Evolutionary conservation across 2,113 vertebrate species (phyloP).

Genomic region (Ivindomyrus marchei): DNA sequence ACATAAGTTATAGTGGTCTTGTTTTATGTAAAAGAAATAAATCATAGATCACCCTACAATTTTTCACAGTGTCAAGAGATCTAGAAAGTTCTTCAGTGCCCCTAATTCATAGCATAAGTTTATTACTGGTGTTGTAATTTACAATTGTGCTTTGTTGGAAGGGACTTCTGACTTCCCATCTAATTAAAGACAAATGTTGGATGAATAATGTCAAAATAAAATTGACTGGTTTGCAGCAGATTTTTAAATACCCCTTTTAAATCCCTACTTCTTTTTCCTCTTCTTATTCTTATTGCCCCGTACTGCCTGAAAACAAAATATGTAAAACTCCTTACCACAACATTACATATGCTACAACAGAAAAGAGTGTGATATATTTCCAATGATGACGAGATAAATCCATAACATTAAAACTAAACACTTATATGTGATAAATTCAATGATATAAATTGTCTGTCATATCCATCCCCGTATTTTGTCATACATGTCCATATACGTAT

Average conservation of each 20-base stretch:
- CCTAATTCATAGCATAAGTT: not conserved
- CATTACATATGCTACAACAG: not conserved
- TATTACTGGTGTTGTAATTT: not conserved
- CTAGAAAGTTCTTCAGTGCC: not conserved
- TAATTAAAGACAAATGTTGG: conserved; percentile 48
- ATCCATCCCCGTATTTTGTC: not conserved
- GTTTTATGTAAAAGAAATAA: not conserved
- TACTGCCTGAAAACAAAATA: not conserved
- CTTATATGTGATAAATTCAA: not conserved
- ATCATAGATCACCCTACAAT: not conserved
- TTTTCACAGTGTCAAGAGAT: not conserved
- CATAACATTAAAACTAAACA: not conserved
- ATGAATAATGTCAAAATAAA: not conserved
- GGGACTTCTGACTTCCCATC: conserved; percentile 59
- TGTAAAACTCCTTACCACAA: not conserved
- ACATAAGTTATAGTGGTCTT: not conserved
- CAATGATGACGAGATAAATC: not conserved
- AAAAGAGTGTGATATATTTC: not conserved
- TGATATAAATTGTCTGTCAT: not conserved
- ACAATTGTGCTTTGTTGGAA: conserved; percentile 53
- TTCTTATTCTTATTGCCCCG: not conserved
- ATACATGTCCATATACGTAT: not conserved
- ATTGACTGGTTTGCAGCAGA: not conserved
- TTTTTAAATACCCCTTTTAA: not conserved
- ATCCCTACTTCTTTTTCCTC: not conserved